These are phyloP conservation scores for Spinus pinus DNA, from an alignment of 2,797 vertebrate species.

Conservation along the genomic window DNA sequence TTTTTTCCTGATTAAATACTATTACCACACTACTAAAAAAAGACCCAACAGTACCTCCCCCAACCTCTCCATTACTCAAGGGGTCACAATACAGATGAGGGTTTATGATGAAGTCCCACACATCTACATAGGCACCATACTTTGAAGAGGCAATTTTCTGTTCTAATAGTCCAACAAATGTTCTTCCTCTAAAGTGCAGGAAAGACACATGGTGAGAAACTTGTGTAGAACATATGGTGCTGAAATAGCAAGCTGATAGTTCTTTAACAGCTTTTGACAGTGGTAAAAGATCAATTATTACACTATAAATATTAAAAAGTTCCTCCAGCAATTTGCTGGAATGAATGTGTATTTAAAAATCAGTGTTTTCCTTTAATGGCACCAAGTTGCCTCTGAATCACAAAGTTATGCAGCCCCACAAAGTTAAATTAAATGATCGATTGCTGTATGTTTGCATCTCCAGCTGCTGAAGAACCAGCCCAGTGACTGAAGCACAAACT, in stretches of 20 bases:
- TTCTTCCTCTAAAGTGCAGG: constrained; percentile 54
- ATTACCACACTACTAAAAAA: neutral
- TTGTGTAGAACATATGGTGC: constrained; percentile 70
- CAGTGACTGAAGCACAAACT: neutral
- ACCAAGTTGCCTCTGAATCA: constrained; percentile 35
- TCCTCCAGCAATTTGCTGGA: constrained; percentile 46
- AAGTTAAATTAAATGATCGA: constrained; percentile 33
- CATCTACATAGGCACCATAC: neutral
- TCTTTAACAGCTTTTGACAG: constrained; percentile 72
- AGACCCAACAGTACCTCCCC: neutral
- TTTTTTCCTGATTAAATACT: neutral
- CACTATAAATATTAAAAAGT: constrained; percentile 72
- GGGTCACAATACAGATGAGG: neutral
- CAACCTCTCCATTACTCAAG: neutral
- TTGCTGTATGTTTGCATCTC: neutral
- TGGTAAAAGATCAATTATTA: constrained; percentile 73
- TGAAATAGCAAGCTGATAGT: constrained; percentile 69
- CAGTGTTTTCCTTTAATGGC: constrained; percentile 36
- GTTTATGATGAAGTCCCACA: neutral
- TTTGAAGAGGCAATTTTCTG: constrained; percentile 1
- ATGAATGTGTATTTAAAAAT: constrained; percentile 57
- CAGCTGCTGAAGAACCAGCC: constrained; percentile 1
- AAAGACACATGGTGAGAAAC: constrained; percentile 64
- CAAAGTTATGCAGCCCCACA: neutral
- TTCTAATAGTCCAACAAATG: constrained; percentile 66